Conservation (phyloP, 2,888 invertebrate genomes). For the Toxonevra muliebris region DNA sequence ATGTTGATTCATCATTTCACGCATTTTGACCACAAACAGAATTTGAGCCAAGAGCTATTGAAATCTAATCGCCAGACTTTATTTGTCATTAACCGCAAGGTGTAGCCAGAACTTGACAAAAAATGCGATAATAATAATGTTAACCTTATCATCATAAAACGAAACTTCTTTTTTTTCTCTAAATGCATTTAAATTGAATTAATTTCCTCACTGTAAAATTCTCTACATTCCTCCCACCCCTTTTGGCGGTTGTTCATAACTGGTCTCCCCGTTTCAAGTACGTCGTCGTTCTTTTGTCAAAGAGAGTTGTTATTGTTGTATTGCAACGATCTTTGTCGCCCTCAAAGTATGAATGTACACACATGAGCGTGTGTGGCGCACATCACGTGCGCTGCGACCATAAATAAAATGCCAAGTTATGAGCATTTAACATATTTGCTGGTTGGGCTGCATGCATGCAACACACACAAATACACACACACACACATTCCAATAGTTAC, state of each 20-base stretch:
- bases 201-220: not conserved
- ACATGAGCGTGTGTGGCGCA: constrained; percentile 41
- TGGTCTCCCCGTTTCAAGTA: too few species aligned
- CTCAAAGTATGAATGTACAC: too few species aligned
- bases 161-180: not conserved
- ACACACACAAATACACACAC: not conserved
- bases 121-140: too few species aligned
- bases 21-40: not conserved
- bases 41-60: not conserved
- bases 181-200: not conserved
- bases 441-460: too few species aligned
- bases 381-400: constrained; percentile 50
- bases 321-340: too few species aligned
- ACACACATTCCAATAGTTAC: not conserved
- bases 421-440: constrained; percentile 51
- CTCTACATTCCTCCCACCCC: not conserved
- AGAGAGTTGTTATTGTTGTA: too few species aligned
- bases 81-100: not conserved
- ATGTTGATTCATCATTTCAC: not conserved
- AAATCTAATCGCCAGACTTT: not conserved
- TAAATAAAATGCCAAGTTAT: constrained; percentile 54
- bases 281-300: not conserved
- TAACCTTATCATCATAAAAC: too few species aligned
- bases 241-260: too few species aligned
- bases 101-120: too few species aligned